A percentile compares a stretch with the other conserved stretches of the same genome.
Conservation (phyloP, 2,113 vertebrate genomes). For the Psittacara wagleri region DNA sequence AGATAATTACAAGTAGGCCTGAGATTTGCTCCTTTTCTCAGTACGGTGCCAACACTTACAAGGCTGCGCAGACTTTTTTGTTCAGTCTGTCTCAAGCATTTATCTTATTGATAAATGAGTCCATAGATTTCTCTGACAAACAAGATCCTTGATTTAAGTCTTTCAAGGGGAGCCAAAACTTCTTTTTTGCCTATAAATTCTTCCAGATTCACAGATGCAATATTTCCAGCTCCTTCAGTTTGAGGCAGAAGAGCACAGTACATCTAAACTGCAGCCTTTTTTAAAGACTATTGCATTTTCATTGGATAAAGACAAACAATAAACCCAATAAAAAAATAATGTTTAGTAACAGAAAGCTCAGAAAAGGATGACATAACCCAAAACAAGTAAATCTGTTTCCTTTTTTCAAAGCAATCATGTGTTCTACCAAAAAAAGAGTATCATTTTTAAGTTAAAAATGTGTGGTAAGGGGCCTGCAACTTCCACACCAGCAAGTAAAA, state of each 20-base stretch:
- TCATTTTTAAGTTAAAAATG: neutral
- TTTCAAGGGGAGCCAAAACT: neutral
- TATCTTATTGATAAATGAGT: neutral
- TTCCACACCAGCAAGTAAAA: neutral
- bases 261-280: neutral
- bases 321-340: neutral
- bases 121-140: neutral
- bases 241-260: neutral
- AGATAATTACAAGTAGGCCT: neutral
- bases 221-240: neutral
- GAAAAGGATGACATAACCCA: neutral
- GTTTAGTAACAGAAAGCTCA: neutral
- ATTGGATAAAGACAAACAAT: neutral
- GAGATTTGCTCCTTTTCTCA: neutral
- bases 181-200: neutral
- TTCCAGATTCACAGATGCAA: neutral
- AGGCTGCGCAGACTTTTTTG: neutral
- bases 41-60: neutral
- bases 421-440: neutral
- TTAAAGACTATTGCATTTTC: neutral
- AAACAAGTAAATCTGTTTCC: neutral
- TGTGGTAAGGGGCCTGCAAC: too few species aligned
- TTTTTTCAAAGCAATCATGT: neutral
- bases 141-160: neutral
- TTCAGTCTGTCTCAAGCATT: neutral